Conservation (phyloP, 2,888 invertebrate genomes). For the Arctia plantaginis region DNA sequence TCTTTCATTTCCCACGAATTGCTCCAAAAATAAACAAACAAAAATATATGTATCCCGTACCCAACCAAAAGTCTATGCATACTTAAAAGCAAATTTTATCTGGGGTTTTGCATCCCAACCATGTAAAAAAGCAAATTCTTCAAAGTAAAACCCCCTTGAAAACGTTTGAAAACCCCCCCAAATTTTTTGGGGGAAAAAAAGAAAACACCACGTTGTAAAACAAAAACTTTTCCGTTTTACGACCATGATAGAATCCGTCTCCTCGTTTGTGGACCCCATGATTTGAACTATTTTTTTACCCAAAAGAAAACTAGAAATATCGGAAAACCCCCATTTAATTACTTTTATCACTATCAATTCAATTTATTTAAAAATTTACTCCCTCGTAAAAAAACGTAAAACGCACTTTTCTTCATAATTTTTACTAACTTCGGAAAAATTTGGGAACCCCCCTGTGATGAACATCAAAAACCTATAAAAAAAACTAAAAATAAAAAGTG, state of each 20-base stretch:
- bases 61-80: constrained; percentile 31
- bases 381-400: constrained; percentile 84
- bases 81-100: constrained; percentile 29
- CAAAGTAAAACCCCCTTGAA: constrained; percentile 4
- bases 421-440: constrained; percentile 72
- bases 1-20: constrained; percentile 27
- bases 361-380: constrained; percentile 78
- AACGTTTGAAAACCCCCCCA: constrained; percentile 10
- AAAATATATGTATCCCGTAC: constrained; percentile 40
- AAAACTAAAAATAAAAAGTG: constrained; percentile 74
- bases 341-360: constrained; percentile 81
- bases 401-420: constrained; percentile 79
- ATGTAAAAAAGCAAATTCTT: constrained; percentile 51
- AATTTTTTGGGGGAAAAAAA: no score
- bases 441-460: constrained; percentile 77
- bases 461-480: constrained; percentile 77
- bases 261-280: constrained; percentile 86
- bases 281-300: constrained; percentile 81
- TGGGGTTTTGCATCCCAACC: constrained; percentile 35
- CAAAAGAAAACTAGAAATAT: constrained; percentile 78
- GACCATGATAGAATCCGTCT: constrained; percentile 87
- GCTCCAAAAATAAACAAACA: constrained; percentile 59
- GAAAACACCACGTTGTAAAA: constrained; percentile 53
- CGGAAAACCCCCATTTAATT: constrained; percentile 84
- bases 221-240: constrained; percentile 84